Evolutionary conservation across 2,113 vertebrate genomes (phyloP).

Genomic region (Oophaga pumilio): DNA sequence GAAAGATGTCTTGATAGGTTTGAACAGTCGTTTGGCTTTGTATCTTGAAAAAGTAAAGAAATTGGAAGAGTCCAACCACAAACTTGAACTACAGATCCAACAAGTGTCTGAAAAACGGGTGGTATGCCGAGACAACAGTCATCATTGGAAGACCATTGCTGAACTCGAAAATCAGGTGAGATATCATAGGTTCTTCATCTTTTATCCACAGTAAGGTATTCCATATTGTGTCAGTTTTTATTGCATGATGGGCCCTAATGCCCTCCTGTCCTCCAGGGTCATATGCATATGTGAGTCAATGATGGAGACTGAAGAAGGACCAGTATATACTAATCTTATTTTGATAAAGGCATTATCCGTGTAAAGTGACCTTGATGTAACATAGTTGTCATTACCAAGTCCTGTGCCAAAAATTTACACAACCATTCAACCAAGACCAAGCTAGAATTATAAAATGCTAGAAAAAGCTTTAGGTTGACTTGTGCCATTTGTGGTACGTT

Average conservation of each 20-base stretch:
- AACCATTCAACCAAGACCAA: background rate
- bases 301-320: background rate
- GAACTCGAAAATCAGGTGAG: slow-evolving; percentile 50
- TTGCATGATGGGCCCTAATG: background rate
- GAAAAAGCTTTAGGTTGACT: background rate
- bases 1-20: slow-evolving; percentile 72
- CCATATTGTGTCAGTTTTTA: background rate
- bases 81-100: slow-evolving; percentile 47
- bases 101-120: slow-evolving; percentile 4
- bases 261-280: background rate
- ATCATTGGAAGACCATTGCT: slow-evolving; percentile 31
- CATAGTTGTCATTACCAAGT: background rate
- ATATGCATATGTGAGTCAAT: background rate
- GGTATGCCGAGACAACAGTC: background rate
- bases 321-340: background rate
- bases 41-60: slow-evolving; percentile 69
- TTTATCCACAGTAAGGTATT: background rate
- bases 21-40: slow-evolving; percentile 72
- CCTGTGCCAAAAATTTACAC: background rate
- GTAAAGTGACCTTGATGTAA: background rate
- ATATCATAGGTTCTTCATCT: background rate
- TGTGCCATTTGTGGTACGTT: background rate
- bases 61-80: slow-evolving; percentile 67
- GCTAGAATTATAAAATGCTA: background rate
- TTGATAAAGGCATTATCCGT: background rate